Percentiles rank a stretch among this genome's conserved stretches.
These are phyloP conservation scores for Pachyseris speciosa DNA, from an alignment of 64 coral and sea anemone genomes.

Conservation along the genomic window DNA sequence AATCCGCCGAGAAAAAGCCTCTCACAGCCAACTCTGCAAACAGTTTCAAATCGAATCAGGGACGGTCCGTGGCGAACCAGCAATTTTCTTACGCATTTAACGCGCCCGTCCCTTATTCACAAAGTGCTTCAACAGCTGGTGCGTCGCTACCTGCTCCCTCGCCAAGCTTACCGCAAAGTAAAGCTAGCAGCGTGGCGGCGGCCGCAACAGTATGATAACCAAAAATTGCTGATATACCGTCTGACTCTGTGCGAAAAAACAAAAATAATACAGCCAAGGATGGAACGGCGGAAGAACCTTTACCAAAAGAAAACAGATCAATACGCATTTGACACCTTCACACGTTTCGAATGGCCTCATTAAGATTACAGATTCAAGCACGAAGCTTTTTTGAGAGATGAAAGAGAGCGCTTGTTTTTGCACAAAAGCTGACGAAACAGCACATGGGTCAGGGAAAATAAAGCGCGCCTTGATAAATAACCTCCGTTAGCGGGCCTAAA, in stretches of 20 bases:
- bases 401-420: background rate
- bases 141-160: background rate
- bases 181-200: slow-evolving; percentile 17
- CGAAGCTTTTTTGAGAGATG: background rate
- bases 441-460: background rate
- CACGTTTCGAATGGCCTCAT: slow-evolving; percentile 28
- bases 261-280: background rate
- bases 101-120: slow-evolving; percentile 29
- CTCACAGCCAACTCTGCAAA: background rate
- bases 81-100: slow-evolving; percentile 28
- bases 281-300: background rate
- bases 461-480: background rate
- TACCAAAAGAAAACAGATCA: slow-evolving; percentile 31
- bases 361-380: slow-evolving; percentile 28
- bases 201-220: background rate
- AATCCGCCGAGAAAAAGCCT: slow-evolving; percentile 19
- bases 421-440: background rate
- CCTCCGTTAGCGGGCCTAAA: background rate
- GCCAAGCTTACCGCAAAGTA: slow-evolving; percentile 30
- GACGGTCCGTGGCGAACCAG: background rate
- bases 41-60: slow-evolving; percentile 18
- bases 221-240: background rate
- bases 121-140: slow-evolving; percentile 50
- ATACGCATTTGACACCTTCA: slow-evolving; percentile 27
- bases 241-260: background rate